These are phyloP conservation scores for Drosophila koepferae DNA, from an alignment of 2,888 invertebrate genomes.

Conservation along the genomic window DNA sequence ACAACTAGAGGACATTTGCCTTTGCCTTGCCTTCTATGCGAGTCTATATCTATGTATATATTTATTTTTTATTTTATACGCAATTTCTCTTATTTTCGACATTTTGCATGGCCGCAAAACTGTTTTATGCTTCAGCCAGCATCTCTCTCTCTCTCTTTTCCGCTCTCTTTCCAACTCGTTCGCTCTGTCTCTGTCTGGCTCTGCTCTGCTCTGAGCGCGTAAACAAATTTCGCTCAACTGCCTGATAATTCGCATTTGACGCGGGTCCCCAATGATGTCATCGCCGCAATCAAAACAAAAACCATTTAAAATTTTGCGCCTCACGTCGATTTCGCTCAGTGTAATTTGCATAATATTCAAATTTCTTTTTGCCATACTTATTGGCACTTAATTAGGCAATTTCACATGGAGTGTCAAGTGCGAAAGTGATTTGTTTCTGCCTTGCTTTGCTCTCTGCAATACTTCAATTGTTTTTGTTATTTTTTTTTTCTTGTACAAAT, in stretches of 20 bases:
- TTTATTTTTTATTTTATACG: constrained; percentile 45
- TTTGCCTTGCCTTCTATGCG: constrained; percentile 2
- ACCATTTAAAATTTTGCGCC: constrained; percentile 53
- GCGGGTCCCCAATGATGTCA: constrained; percentile 68
- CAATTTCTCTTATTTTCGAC: constrained; percentile 42
- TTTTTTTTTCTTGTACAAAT: background rate
- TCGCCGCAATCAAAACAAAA: constrained; percentile 67
- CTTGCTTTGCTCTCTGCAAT: constrained; percentile 2
- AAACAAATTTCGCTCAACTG: constrained; percentile 58
- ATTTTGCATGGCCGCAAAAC: constrained; percentile 45
- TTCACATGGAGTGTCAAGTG: constrained; percentile 23
- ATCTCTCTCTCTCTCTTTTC: background rate
- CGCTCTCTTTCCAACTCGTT: background rate
- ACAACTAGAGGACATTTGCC: constrained; percentile 49
- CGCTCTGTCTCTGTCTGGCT: background rate
- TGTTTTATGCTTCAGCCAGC: constrained; percentile 26
- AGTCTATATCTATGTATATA: constrained; percentile 1
- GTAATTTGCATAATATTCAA: constrained; percentile 73
- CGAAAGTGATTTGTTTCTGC: constrained; percentile 20
- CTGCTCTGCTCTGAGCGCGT: constrained; percentile 27
- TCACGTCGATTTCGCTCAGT: constrained; percentile 18
- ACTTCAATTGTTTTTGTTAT: constrained; percentile 24
- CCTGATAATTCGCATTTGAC: constrained; percentile 71
- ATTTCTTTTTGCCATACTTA: constrained; percentile 59
- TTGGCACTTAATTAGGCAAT: constrained; percentile 68